Base-by-base conservation (phyloP, 2,113 vertebrate species). In the Rhea americana region DNA sequence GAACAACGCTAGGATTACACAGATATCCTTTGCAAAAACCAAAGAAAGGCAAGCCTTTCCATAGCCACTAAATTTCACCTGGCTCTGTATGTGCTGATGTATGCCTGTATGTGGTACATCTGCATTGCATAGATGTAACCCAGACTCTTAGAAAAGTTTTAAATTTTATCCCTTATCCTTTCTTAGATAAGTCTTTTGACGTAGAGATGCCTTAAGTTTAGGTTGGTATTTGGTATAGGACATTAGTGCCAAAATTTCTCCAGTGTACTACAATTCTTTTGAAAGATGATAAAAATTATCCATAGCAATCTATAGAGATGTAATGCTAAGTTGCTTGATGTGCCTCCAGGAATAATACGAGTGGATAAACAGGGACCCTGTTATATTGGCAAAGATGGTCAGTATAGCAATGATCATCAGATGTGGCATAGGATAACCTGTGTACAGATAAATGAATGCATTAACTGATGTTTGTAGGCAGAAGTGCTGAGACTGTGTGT, bases 361-460 rank as follows among this genome's bases (percentile, higher is more conserved):
- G 72, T 11, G 48, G 79, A 30, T 41, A 63, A 7, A 15, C 41
- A 17, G 66, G 66, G 66, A 74, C 65, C 61, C 58, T 39, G 61
- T 62, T 41, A 2, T 9, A 70, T 84, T 91, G 74, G 78, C 65
- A 56, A 30, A 9, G 26, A 73, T 5, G 50, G 51, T 81, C 1
- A 6, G 45, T 32, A 75, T 56, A 75, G 62, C 67, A 86, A 45
- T 50, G 72, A 4, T 18, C 41, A 63, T 82, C 6, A 82, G 86
- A 90, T 90, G 86, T 28, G 83, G 86, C 93, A 22, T 20, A 18
- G 72, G 83, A 80, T 61, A 93, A 53, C n/a, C 13, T n/a, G 18
- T 41, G 8, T 22, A 0, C n/a, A 50, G 90, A 79, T 4, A 59
- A 0, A 3, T 0, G 7, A 32, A 3, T 28, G n/a, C 39, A 24